phyloP scores from a whole-genome alignment of 2,888 invertebrate species.

The Aphidius colemani region DNA sequence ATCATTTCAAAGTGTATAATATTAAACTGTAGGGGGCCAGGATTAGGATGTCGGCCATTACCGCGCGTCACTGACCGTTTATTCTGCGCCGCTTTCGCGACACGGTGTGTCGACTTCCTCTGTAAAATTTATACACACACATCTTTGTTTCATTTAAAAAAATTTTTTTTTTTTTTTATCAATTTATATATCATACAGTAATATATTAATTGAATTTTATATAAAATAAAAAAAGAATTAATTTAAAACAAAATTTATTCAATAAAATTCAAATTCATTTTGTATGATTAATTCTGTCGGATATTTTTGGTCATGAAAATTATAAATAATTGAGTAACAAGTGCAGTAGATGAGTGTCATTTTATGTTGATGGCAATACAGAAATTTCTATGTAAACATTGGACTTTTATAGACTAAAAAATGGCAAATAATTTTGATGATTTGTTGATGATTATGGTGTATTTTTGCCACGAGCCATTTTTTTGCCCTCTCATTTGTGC shows the following conservation, averaged over 20 bases:
- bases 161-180: too few species aligned
- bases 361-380: not conserved
- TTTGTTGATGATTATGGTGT: not conserved
- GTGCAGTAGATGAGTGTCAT: too few species aligned
- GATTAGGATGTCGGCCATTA: conserved; percentile 61
- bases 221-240: too few species aligned
- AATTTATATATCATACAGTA: too few species aligned
- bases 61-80: conserved; percentile 59
- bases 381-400: conserved; percentile 16
- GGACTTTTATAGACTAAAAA: not conserved
- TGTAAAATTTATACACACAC: conserved; percentile 38
- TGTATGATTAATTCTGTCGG: too few species aligned
- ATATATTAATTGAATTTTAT: too few species aligned
- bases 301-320: too few species aligned
- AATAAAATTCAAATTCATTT: too few species aligned
- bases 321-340: too few species aligned
- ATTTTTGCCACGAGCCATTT: conserved; percentile 27
- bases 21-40: conserved; percentile 59
- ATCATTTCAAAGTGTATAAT: conserved; percentile 51
- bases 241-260: too few species aligned
- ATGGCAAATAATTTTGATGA: conserved; percentile 5
- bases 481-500: conserved; percentile 23
- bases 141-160: too few species aligned
- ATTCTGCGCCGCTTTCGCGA: conserved; percentile 51
- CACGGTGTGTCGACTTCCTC: conserved; percentile 54